Conservation (phyloP, 1,140 invertebrate genomes). For the Hypsibius dujardini region DNA sequence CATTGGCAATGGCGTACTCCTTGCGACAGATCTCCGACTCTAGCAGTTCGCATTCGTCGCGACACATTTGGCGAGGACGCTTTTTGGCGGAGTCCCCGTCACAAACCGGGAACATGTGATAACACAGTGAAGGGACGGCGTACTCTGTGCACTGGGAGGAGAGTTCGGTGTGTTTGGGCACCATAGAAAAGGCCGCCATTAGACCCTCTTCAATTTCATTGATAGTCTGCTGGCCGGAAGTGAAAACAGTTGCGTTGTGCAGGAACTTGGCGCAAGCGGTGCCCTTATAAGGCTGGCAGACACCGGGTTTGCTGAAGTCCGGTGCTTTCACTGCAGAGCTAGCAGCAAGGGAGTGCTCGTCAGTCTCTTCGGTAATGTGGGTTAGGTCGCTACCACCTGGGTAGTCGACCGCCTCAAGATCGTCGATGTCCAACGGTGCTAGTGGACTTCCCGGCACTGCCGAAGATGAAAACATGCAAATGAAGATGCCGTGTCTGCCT, state of each 20-base stretch:
- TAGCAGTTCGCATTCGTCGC: constrained; percentile 68
- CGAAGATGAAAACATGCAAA: not conserved
- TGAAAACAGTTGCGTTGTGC: constrained; percentile 60
- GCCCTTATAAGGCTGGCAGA: constrained; percentile 57
- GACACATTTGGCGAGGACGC: constrained; percentile 55
- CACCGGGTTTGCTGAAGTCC: constrained; percentile 25
- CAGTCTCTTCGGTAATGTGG: constrained; percentile 23
- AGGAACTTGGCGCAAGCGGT: constrained; percentile 58
- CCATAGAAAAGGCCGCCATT: constrained; percentile 57
- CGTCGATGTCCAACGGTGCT: constrained; percentile 1
- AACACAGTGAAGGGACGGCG: constrained; percentile 59
- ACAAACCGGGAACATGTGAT: constrained; percentile 75
- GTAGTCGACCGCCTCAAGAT: not conserved
- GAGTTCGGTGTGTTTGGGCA: constrained; percentile 26
- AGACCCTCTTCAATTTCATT: constrained; percentile 61
- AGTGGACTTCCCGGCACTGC: not conserved
- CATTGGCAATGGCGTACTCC: constrained; percentile 79
- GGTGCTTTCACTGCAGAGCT: not conserved
- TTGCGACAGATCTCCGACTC: constrained; percentile 73
- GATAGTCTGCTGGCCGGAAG: constrained; percentile 57
- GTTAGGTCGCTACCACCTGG: constrained; percentile 20
- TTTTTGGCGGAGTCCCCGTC: constrained; percentile 32
- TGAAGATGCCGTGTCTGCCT: not conserved
- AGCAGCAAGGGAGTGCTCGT: constrained; percentile 18
- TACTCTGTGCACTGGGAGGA: constrained; percentile 35